phyloP scores from a whole-genome alignment of 2,113 vertebrate species.

The Neolamprologus sp. region DNA sequence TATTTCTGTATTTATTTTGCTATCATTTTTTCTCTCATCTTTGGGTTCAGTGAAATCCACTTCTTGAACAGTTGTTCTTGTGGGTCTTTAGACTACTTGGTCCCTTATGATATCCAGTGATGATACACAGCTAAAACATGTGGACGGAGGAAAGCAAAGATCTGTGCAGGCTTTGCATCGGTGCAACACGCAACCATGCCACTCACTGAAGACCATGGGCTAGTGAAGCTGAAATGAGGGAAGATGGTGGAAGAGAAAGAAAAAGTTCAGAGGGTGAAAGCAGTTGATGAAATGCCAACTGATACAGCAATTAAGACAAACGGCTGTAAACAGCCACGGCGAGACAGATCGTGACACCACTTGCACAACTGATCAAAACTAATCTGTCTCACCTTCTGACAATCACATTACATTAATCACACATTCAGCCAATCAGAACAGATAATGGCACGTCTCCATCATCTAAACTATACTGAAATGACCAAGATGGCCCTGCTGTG shows the following conservation, averaged over 20 bases:
- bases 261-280: not conserved
- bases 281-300: not conserved
- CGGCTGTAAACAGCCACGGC: not conserved
- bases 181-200: not conserved
- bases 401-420: conserved; percentile 22
- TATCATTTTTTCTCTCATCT: not conserved
- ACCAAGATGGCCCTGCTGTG: not conserved
- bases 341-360: conserved; percentile 10
- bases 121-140: not conserved
- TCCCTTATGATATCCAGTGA: too few relatives aligned
- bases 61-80: not conserved
- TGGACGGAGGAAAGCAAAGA: not conserved
- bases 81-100: not conserved
- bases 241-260: not conserved
- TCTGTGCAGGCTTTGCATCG: not conserved
- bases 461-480: not conserved
- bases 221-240: not conserved
- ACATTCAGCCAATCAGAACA: not conserved
- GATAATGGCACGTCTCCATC: not conserved
- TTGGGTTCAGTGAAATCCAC: not conserved
- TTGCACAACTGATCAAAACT: conserved; percentile 2
- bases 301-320: not conserved
- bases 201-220: not conserved
- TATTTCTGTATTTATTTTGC: not conserved
- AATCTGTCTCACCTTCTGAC: not conserved